A percentile compares a stretch with the other conserved stretches of the same genome.
Conservation (phyloP, 1,140 invertebrate species). For the Drosophila suzukii region DNA sequence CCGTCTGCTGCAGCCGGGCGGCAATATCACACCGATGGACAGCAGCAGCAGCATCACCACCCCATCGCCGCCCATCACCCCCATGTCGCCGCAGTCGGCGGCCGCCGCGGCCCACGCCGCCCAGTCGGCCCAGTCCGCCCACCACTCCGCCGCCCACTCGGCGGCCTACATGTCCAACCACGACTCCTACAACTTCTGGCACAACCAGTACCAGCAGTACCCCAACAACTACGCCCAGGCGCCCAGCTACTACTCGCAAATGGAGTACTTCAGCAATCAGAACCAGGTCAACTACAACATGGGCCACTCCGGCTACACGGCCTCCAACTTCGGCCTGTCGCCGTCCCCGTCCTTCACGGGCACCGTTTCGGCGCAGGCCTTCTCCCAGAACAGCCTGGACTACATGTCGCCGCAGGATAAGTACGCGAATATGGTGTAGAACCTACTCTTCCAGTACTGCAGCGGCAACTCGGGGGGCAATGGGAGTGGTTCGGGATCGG, state of each 20-base stretch:
- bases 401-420: constrained; percentile 84
- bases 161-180: constrained; percentile 84
- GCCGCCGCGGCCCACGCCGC: constrained; percentile 78
- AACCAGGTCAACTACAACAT: constrained; percentile 84
- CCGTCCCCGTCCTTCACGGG: constrained; percentile 80
- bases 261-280: constrained; percentile 88
- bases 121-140: constrained; percentile 71
- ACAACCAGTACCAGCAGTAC: constrained; percentile 85
- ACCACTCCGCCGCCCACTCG: constrained; percentile 73
- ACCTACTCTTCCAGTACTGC: constrained; percentile 83
- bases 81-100: constrained; percentile 85
- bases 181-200: constrained; percentile 84
- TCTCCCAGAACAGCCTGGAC: constrained; percentile 83
- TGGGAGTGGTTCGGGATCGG: constrained; percentile 11
- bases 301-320: constrained; percentile 81
- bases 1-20: constrained; percentile 83
- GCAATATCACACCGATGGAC: constrained; percentile 87
- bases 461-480: constrained; percentile 56
- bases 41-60: constrained; percentile 88
- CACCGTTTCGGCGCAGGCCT: constrained; percentile 81
- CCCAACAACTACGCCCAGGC: constrained; percentile 87
- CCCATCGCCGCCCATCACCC: constrained; percentile 87
- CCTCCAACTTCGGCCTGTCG: constrained; percentile 81
- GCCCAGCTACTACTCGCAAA: constrained; percentile 85
- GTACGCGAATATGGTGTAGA: constrained; percentile 84